A percentile compares a stretch with the other conserved stretches of the same genome.
Evolutionary conservation across 2,797 vertebrate species (phyloP).

Genomic region (Urocyon cinereoargenteus): DNA sequence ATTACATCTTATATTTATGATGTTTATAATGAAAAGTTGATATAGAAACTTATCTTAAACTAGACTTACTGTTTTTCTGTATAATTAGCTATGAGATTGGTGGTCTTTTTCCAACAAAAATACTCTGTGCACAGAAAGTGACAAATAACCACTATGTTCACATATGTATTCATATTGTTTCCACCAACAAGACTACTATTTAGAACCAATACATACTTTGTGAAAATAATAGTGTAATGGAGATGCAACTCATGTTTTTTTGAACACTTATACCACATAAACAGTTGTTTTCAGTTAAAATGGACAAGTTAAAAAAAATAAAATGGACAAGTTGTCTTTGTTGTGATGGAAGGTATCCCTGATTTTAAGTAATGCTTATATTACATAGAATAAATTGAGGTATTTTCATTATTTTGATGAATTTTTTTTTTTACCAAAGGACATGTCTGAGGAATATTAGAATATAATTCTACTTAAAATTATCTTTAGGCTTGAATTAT

Average conservation of each 20-base stretch:
- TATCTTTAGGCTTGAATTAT: neutral
- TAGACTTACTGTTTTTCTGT: neutral
- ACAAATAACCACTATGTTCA: neutral
- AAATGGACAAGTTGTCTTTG: neutral
- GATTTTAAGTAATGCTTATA: neutral
- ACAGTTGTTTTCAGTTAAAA: neutral
- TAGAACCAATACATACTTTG: neutral
- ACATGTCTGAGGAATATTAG: constrained; percentile 4
- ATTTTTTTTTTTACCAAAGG: constrained; percentile 34
- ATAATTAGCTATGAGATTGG: neutral
- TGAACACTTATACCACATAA: neutral
- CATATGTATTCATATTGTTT: neutral
- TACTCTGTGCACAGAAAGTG: neutral
- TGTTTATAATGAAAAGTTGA: neutral
- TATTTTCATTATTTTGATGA: neutral
- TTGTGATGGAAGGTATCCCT: neutral
- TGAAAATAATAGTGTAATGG: neutral
- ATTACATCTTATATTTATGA: neutral
- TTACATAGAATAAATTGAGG: neutral
- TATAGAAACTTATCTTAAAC: neutral
- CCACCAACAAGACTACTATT: neutral
- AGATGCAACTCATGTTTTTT: neutral
- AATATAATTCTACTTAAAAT: neutral
- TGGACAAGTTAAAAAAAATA: neutral
- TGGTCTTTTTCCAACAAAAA: neutral